A percentile compares a stretch with the other conserved stretches of the same genome.
Evolutionary conservation across 1,140 invertebrate species (phyloP).

Genomic region (Bombus fervidus): DNA sequence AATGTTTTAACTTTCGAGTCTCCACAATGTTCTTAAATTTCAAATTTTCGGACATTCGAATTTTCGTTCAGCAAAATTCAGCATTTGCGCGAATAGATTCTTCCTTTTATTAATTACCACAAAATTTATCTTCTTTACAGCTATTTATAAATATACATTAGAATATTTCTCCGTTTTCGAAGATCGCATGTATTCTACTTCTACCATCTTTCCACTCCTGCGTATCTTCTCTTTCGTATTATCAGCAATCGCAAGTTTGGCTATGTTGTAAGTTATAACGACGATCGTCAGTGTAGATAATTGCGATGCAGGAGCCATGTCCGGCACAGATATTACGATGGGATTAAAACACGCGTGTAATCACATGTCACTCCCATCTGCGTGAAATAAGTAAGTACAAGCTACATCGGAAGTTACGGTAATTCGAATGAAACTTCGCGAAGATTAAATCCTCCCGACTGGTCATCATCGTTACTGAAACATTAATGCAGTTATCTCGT

Average conservation of each 20-base stretch:
- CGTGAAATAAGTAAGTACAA: conserved; percentile 17
- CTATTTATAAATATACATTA: no score
- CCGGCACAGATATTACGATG: not conserved
- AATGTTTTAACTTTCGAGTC: no score
- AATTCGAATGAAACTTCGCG: conserved; percentile 40
- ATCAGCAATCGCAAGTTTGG: no score
- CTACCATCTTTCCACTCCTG: no score
- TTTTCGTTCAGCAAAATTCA: not conserved
- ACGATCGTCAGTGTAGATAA: not conserved
- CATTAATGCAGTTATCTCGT: conserved; percentile 65
- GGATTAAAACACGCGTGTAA: conserved; percentile 45
- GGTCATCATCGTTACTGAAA: conserved; percentile 44
- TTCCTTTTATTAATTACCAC: no score
- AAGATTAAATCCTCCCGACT: conserved; percentile 56
- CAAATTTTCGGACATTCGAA: not conserved
- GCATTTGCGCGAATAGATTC: no score
- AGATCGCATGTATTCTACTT: no score
- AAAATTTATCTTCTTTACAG: no score
- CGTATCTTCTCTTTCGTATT: no score
- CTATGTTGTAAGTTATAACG: no score
- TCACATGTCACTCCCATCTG: conserved; percentile 39
- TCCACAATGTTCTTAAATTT: no score
- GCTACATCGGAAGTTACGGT: conserved; percentile 33
- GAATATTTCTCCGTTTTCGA: no score
- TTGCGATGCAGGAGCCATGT: not conserved